A percentile compares a stretch with the other conserved stretches of the same genome.
phyloP scores from a whole-genome alignment of 2,797 vertebrate genomes.

The Gorsachius magnificus region DNA sequence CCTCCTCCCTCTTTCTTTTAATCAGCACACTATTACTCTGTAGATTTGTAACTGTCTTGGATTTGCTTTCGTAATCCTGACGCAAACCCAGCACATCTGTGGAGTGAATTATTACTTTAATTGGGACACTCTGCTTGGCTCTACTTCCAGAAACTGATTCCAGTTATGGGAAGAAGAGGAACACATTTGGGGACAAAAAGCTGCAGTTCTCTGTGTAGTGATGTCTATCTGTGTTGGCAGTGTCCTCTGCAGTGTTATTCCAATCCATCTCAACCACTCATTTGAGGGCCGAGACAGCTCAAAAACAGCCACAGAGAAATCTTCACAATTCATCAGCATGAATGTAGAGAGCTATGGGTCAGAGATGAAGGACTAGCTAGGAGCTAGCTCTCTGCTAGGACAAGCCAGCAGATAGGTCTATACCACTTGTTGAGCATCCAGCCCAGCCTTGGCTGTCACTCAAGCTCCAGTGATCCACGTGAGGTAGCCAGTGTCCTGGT shows the following conservation, averaged over 20 bases:
- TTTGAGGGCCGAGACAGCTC: background rate
- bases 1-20: background rate
- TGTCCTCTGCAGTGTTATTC: fast-evolving
- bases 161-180: background rate
- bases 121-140: background rate
- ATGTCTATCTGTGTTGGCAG: background rate
- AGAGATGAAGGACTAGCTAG: background rate
- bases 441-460: background rate
- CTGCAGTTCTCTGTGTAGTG: background rate
- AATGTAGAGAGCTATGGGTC: background rate
- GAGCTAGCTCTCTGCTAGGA: background rate
- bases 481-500: background rate
- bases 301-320: background rate
- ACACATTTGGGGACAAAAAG: background rate
- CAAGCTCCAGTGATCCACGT: fast-evolving
- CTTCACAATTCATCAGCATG: background rate
- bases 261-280: background rate
- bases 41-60: background rate
- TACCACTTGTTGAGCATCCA: background rate
- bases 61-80: background rate
- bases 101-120: background rate
- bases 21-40: background rate
- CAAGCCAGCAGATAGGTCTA: background rate
- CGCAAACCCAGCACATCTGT: background rate
- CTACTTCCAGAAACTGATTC: background rate